A percentile compares a stretch with the other conserved stretches of the same genome.
Evolutionary conservation across 2,113 vertebrate genomes (phyloP).

Genomic region (Myocastor coypus): DNA sequence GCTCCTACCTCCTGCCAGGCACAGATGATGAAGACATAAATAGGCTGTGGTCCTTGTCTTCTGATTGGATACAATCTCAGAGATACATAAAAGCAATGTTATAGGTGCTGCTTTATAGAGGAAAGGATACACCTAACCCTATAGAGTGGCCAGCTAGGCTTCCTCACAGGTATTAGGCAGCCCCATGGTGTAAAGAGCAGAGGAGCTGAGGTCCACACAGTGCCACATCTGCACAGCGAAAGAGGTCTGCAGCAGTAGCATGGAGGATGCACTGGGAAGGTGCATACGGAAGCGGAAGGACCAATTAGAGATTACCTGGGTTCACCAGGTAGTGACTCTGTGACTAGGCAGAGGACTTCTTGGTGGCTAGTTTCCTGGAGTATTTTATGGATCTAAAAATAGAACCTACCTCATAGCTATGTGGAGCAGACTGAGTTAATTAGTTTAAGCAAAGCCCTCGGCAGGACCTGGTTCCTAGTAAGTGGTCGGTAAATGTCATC

Average conservation of each 20-base stretch:
- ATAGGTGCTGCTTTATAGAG: background rate
- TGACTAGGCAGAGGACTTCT: background rate
- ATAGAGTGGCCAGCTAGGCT: background rate
- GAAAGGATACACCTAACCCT: background rate
- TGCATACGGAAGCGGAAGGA: background rate
- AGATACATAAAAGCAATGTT: background rate
- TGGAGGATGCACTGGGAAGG: background rate
- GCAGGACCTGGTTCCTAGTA: too few species aligned
- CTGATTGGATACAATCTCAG: background rate
- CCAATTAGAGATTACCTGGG: too few species aligned
- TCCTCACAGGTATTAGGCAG: background rate
- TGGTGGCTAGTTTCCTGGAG: background rate
- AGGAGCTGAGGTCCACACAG: background rate
- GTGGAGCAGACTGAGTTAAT: background rate
- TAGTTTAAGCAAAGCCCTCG: background rate
- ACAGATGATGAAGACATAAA: background rate
- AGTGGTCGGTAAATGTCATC: background rate
- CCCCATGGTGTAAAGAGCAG: background rate
- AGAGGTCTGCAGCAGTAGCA: background rate
- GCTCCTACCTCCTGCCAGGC: background rate
- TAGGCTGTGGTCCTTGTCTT: too few species aligned
- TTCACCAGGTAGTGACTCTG: background rate
- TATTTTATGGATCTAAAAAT: background rate
- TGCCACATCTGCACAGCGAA: fast-evolving
- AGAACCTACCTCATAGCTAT: background rate